These are phyloP conservation scores for Etheostoma perlongum DNA, from an alignment of 2,797 vertebrate genomes.

Conservation along the genomic window DNA sequence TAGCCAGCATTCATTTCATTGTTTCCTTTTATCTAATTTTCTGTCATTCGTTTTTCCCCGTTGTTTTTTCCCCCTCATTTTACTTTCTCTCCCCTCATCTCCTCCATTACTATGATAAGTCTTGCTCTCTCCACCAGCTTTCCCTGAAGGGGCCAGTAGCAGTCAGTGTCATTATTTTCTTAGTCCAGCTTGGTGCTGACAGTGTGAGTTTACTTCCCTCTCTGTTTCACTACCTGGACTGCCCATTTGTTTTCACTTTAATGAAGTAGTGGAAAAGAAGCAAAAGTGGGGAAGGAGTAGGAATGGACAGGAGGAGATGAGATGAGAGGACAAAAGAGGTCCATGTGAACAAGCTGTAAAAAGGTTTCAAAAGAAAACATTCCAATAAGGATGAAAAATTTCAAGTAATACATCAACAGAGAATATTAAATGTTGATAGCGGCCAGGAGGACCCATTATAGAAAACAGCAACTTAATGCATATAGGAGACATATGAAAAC, in stretches of 20 bases:
- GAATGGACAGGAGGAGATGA: conserved; percentile 4
- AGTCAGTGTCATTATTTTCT: conserved; percentile 76
- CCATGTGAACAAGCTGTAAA: conserved; percentile 52
- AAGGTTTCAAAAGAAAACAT: conserved; percentile 69
- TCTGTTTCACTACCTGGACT: conserved; percentile 60
- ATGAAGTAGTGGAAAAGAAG: conserved; percentile 74
- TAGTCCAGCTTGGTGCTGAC: conserved; percentile 69
- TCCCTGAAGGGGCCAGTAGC: conserved; percentile 67
- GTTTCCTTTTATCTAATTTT: conserved; percentile 60
- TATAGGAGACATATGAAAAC: conserved; percentile 57
- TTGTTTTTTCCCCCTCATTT: conserved; percentile 38
- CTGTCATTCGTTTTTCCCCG: conserved; percentile 33
- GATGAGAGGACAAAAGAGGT: no score
- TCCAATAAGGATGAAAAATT: conserved; percentile 58
- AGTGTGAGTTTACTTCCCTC: conserved; percentile 62
- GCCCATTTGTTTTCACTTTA: conserved; percentile 80
- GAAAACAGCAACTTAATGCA: conserved; percentile 59
- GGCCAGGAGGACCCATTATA: conserved; percentile 45
- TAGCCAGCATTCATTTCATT: conserved; percentile 45
- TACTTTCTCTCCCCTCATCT: conserved; percentile 44
- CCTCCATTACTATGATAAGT: conserved; percentile 68
- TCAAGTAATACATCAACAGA: conserved; percentile 66
- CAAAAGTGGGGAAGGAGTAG: background rate
- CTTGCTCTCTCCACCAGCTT: conserved; percentile 53
- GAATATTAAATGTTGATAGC: conserved; percentile 48